Base-by-base conservation (phyloP, 2,797 vertebrate genomes). In the Trematomus bernacchii region DNA sequence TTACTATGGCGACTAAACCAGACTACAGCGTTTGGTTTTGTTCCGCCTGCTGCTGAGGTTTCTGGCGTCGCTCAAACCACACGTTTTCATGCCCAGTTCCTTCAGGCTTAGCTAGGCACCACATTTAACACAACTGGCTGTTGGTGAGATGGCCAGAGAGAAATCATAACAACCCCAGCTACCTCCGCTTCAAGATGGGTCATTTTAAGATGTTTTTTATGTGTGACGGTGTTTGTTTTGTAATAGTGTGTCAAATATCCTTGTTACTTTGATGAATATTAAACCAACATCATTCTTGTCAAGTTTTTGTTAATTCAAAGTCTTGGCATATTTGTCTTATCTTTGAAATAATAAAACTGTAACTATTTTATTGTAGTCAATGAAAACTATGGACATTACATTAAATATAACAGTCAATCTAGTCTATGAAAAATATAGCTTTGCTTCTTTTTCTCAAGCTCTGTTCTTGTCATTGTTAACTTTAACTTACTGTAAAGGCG, bases 1-100 rank as follows among this genome's bases (percentile, higher is more conserved):
- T 91, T 90, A 70, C 83, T 80, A 80, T 89, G 77, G 85, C 52
- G 83, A 92, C 82, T 79, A 80, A 88, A 90, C 77, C 64, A 80
- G 83, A 86, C 81, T 79, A 71, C 43, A 77, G 59, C 44, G 42
- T 76, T 87, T 68, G 76, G 81, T 70, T 68, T 61, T 82, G 74
- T 77, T 87, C 73, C 75, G 61, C 74, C 61, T 67, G 78, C 85
- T 87, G 62, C 69, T 57, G 3, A 52, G 55, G 47, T 79, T 73
- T 79, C 79, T 71, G 71, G 76, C 77, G 81, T 76, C 14, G 0
- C 78, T 82, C 51, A 65, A 52, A 33, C 66, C 46, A 42, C 66
- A 68, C 67, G 63, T 67, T 66, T 69, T 48, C 40, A 63, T 72
- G 67, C 79, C 79, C 69, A 73, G 48, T 66, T 83, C 62, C 77